Base-by-base conservation (phyloP, 2,113 vertebrate genomes). In the Phyllostomus hastatus region DNA sequence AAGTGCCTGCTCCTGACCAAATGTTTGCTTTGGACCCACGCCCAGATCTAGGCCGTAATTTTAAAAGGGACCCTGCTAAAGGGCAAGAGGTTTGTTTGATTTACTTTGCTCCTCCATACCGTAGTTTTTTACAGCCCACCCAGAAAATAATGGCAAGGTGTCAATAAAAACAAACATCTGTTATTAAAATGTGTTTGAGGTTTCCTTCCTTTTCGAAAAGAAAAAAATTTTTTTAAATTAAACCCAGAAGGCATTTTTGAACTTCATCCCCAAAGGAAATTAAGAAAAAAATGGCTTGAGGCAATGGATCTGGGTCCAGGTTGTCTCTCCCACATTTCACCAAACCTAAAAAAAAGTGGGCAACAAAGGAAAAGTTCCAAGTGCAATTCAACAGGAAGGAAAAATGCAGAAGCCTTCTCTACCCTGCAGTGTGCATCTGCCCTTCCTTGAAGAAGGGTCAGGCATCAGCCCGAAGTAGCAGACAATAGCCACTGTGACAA, bases 121-220 rank as follows among this genome's bases (percentile, higher is more conserved):
- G 72, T 43, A 43, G n/a, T 86, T 92, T 96, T 93, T 95, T 59
- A 66, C 19, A 82, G 72, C 84, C 92, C 94, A 95, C 90, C 90
- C 94, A 95, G 96, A 88, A 91, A 84, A 84, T 67, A 76, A 78
- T 5, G 50, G 90, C 89, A 93, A 28, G 20, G 15, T 75, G 85
- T 81, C 48, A 66, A 59, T 64, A 41, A 95, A 85, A 69, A 88
- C 22, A 95, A 95, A 87, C 48, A 80, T 85, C 52, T 84, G 81
- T 54, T 84, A 43, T 86, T 64, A 28, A 90, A 93, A 82, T 43
- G 66, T 66, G 41, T 72, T 81, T 81, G n/a, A 88, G 48, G n/a
- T 87, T 92, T 94, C 89, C 46, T 89, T 95, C 59, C 57, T 83
- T 85, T 70, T 91, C 73, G 52, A 96, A 66, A 38, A 67, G 43